These are phyloP conservation scores for Mechanitis mazaeus DNA, from an alignment of 2,888 invertebrate genomes.

Conservation along the genomic window DNA sequence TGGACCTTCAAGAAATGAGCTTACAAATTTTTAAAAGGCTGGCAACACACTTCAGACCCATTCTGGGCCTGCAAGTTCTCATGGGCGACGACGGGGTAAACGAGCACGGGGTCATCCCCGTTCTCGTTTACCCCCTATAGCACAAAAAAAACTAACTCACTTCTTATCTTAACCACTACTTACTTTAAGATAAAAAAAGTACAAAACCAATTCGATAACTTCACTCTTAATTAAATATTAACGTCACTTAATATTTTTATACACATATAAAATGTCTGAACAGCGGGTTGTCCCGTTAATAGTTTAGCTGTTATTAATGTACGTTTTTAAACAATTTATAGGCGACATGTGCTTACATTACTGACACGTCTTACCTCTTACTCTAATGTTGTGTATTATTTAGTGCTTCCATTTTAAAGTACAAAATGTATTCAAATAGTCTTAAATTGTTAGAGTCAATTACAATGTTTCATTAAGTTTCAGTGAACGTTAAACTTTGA, in stretches of 20 bases:
- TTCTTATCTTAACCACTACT: too few relatives aligned
- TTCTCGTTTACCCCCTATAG: too few relatives aligned
- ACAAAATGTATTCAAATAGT: neutral
- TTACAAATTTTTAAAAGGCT: too few relatives aligned
- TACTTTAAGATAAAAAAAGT: too few relatives aligned
- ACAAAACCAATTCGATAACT: neutral
- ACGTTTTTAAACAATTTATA: conserved; percentile 66
- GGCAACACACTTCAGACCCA: too few relatives aligned
- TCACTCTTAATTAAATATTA: conserved; percentile 8
- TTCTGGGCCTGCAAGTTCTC: too few relatives aligned
- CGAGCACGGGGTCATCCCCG: too few relatives aligned
- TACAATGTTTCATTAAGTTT: neutral
- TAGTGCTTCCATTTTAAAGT: neutral
- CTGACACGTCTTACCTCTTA: conserved; percentile 5
- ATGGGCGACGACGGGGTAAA: too few relatives aligned
- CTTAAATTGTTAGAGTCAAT: conserved; percentile 1
- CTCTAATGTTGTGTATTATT: neutral
- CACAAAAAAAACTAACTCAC: neutral
- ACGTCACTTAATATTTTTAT: conserved; percentile 6
- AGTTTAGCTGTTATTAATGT: conserved; percentile 57
- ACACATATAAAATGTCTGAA: conserved; percentile 13
- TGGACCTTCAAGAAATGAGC: too few relatives aligned
- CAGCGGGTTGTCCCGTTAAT: conserved; percentile 45
- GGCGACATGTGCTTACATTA: conserved; percentile 44
- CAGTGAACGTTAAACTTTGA: too few relatives aligned